Base-by-base conservation (phyloP, 2,888 invertebrate genomes). In the Bombyx huttoni region DNA sequence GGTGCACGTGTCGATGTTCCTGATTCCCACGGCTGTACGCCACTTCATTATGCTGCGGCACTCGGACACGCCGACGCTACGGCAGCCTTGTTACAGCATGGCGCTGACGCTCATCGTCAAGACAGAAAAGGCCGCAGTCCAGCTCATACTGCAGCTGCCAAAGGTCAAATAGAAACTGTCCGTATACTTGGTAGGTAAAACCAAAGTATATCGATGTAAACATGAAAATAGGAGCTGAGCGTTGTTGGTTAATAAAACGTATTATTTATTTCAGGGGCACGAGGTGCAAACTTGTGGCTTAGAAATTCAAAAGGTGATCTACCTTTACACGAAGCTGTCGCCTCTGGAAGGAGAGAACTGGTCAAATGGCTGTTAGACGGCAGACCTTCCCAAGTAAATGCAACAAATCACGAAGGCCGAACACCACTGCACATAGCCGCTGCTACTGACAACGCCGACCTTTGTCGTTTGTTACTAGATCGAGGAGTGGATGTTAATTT, bases 21-120 rank as follows among this genome's bases (percentile, higher is more conserved):
- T 14, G 98, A 99, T 79, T 94, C 94, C 49, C 98, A 98, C 74
- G 98, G 98, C 0, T 98, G 98, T 74, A 97, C 98, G 0, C 96
- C 99, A 0, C 82, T 99, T 34, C 99, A 99, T 81, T 99, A 99
- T 74, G 96, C 99, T 5, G 97, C 98, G 1, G 98, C 98, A 0
- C 87, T 98, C 51, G 98, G 98, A 0, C 98, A 99, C 73, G 96
- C 96, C 0, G 97, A 98, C 71, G 96, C 98, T 13, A 97, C 98
- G 0, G 93, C 95, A 5, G 90, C 96, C 3, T 88, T 99, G 47
- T 87, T 99, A n/a, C 93, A 94, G 56, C 92, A 96, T 58, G 97
- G 96, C 0, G 96, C 98, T 0, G 94, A 98, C 75, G 93, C 97
- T 0, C 97, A 98, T 82, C 91, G 97, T 13, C 97, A 97, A 76